Conservation (phyloP, 2,113 vertebrate species). For the Dolichotis patagonum region DNA sequence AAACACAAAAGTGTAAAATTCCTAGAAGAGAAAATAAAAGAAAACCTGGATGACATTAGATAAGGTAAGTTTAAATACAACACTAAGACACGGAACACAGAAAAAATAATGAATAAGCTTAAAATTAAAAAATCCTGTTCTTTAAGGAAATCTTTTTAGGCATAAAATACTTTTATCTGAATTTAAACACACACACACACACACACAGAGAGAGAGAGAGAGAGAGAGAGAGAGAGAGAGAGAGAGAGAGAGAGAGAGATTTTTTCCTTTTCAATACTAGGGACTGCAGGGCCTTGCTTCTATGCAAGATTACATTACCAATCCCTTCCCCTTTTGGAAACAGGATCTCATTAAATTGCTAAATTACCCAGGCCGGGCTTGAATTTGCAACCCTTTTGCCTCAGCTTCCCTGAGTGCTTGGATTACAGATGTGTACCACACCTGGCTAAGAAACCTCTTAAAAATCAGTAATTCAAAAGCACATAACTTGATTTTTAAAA, state of each 20-base stretch:
- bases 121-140: neutral
- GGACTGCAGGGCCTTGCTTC: neutral
- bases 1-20: neutral
- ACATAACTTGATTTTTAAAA: neutral
- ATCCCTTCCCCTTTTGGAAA: neutral
- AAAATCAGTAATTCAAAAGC: neutral
- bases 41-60: neutral
- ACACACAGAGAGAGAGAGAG: too few relatives aligned
- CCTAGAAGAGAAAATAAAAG: neutral
- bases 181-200: neutral
- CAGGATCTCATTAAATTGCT: neutral
- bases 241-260: too few relatives aligned
- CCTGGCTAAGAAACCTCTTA: neutral
- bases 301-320: neutral
- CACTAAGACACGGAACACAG: neutral
- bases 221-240: too few relatives aligned
- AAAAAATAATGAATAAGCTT: neutral
- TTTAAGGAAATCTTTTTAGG: neutral
- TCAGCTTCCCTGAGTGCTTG: neutral
- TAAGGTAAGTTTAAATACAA: neutral
- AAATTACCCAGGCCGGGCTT: neutral
- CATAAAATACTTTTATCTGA: neutral
- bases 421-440: neutral
- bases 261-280: neutral
- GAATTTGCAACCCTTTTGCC: neutral